Conservation (phyloP, 2,888 invertebrate species). For the Halictus quadricinctus region DNA sequence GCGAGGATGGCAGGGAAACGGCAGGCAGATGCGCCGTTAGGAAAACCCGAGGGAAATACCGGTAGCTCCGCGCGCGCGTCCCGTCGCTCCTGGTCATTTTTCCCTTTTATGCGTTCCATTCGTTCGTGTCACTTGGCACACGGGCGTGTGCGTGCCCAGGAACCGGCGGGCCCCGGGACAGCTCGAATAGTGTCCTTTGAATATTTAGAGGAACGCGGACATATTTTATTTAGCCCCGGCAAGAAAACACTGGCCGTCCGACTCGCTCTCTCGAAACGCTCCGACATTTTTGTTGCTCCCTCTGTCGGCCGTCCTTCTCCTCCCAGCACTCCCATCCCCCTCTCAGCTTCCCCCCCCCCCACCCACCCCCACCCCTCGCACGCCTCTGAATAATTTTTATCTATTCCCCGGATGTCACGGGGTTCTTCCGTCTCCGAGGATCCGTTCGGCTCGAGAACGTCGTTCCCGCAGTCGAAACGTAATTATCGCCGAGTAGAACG, state of each 20-base stretch:
- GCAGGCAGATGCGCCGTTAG: conserved; percentile 64
- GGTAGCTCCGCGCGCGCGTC: conserved; percentile 67
- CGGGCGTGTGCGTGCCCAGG: conserved; percentile 36
- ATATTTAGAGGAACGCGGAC: conserved; percentile 76
- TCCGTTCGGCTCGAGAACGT: neutral
- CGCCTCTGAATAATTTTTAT: conserved; percentile 49
- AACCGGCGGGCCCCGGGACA: conserved; percentile 21
- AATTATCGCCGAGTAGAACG: neutral
- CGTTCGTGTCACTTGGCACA: conserved; percentile 77
- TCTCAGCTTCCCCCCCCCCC: too few relatives aligned
- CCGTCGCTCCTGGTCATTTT: conserved; percentile 79
- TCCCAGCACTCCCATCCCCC: too few relatives aligned
- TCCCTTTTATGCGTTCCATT: conserved; percentile 81
- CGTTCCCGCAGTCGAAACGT: neutral
- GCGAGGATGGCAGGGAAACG: conserved; percentile 12
- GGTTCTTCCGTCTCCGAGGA: conserved; percentile 7
- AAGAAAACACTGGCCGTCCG: conserved; percentile 63
- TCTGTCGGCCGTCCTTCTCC: neutral
- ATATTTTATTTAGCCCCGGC: conserved; percentile 76
- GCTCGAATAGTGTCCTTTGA: conserved; percentile 67
- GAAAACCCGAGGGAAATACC: conserved; percentile 78
- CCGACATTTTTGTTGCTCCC: conserved; percentile 26
- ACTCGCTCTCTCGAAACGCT: conserved; percentile 29
- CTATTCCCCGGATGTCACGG: neutral
- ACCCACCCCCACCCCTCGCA: neutral